phyloP scores from a whole-genome alignment of 2,113 vertebrate genomes.

The Brachirus orientalis region DNA sequence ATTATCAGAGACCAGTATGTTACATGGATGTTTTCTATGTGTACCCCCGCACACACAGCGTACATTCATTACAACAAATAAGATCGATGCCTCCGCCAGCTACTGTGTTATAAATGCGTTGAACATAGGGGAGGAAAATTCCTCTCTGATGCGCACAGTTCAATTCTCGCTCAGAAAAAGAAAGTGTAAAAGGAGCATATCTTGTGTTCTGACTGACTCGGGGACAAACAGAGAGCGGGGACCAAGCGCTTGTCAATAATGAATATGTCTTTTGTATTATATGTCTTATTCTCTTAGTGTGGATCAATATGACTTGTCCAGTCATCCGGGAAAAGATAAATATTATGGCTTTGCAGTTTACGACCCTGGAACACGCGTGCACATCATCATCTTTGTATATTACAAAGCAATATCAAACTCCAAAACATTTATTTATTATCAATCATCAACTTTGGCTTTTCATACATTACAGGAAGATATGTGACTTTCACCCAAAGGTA shows the following conservation, averaged over 20 bases:
- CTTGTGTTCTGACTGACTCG: too few relatives aligned
- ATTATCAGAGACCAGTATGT: neutral
- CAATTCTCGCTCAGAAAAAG: neutral
- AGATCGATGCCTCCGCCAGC: constrained; percentile 11
- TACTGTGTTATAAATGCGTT: constrained; percentile 12
- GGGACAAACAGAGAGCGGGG: too few relatives aligned
- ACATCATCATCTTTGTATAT: too few relatives aligned
- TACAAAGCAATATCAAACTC: neutral
- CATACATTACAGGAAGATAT: too few relatives aligned
- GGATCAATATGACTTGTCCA: neutral
- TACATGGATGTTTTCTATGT: neutral
- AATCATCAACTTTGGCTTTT: neutral
- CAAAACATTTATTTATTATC: neutral
- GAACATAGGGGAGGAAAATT: neutral
- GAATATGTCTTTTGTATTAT: neutral
- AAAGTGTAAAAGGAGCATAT: constrained; percentile 7
- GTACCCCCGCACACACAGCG: too few relatives aligned
- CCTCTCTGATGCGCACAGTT: constrained; percentile 1
- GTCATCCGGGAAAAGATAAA: constrained; percentile 8
- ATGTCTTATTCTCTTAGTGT: neutral
- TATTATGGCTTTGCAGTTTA: constrained; percentile 17
- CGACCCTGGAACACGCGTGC: neutral
- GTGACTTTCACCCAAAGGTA: too few relatives aligned
- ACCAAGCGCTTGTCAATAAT: neutral
- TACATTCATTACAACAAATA: neutral